A percentile compares a stretch with the other conserved stretches of the same genome.
These are phyloP conservation scores for Apamea crenata DNA, from an alignment of 2,888 invertebrate genomes.

Conservation along the genomic window DNA sequence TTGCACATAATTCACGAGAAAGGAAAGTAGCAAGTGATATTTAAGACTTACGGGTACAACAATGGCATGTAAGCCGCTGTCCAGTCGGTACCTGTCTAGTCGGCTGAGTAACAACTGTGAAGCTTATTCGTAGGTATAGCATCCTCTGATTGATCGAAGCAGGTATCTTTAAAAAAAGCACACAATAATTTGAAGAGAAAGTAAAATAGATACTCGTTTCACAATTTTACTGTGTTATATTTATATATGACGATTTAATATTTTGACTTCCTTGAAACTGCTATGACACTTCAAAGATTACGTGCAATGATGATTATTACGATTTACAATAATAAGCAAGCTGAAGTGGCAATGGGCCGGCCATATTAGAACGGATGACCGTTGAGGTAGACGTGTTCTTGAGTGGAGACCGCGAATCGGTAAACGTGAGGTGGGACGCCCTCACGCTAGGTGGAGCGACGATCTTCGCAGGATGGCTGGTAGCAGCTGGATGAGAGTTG, in stretches of 20 bases:
- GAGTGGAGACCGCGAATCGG: too few relatives aligned
- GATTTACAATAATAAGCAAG: not conserved
- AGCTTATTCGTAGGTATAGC: not conserved
- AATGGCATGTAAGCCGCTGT: slow-evolving; percentile 63
- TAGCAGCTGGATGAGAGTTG: too few relatives aligned
- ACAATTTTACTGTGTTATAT: too few relatives aligned
- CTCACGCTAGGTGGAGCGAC: too few relatives aligned
- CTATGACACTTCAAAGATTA: not conserved
- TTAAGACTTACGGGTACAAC: slow-evolving; percentile 60
- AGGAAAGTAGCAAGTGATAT: slow-evolving; percentile 62
- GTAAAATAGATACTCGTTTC: not conserved
- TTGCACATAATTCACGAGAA: slow-evolving; percentile 63
- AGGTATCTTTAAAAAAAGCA: not conserved
- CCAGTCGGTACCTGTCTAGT: slow-evolving; percentile 41
- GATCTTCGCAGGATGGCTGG: too few relatives aligned
- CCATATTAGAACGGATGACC: too few relatives aligned
- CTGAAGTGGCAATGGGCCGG: too few relatives aligned
- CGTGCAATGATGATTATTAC: not conserved
- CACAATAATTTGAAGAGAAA: not conserved
- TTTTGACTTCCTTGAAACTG: too few relatives aligned
- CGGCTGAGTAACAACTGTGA: not conserved
- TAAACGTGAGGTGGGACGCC: too few relatives aligned
- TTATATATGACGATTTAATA: not conserved
- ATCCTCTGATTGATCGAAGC: not conserved
- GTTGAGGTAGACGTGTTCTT: too few relatives aligned